Base-by-base conservation (phyloP, 2,113 vertebrate species). In the Echinops telfairi region DNA sequence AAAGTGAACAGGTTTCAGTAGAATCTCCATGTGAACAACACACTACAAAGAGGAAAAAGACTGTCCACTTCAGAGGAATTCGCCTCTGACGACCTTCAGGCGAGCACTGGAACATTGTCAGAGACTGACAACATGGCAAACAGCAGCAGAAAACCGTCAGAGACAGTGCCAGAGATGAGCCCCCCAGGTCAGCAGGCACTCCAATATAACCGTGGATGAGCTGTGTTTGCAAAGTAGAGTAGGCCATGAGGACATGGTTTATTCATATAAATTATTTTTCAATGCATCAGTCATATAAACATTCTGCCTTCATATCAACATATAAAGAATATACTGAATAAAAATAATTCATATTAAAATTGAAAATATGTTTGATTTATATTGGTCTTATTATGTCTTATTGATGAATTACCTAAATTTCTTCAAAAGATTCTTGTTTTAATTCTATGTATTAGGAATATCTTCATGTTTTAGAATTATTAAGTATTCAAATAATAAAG, bases 321-420 rank as follows among this genome's bases (percentile, higher is more conserved):
- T 85, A 75, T 11, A 84, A 92, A 82, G 17, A 53, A 60, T 23
- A 86, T 23, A n/a, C 0, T 31, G 2, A 90, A 38, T 64, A 73
- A 20, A 85, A 85, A 27, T 47, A 62, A 89, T 40, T 76, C 11
- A 76, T 80, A 83, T 75, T 89, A 86, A 80, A 75, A 94, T 79
- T 36, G 71, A 17, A 76, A 93, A 75, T 12, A 2, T 29, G 6
- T 36, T 47, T 87, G 20, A 77, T 66, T 64, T 11, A 78, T 40
- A 88, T 20, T 77, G 19, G 86, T 89, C n/a, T 62, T 53, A 22
- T 47, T 47, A 78, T 82, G 66, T 38, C 14, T 88, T 82, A 62
- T 31, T 4, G 25, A 86, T 20, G 2, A n/a, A 43, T 84, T 38
- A 23, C 19, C 10, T 80, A 40, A 36, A 14, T 76, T 79, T 38